Evolutionary conservation across 2,888 invertebrate species (phyloP), one percentile per base, ranked within the genome.

Genomic region (Endomychus coccineus): DNA sequence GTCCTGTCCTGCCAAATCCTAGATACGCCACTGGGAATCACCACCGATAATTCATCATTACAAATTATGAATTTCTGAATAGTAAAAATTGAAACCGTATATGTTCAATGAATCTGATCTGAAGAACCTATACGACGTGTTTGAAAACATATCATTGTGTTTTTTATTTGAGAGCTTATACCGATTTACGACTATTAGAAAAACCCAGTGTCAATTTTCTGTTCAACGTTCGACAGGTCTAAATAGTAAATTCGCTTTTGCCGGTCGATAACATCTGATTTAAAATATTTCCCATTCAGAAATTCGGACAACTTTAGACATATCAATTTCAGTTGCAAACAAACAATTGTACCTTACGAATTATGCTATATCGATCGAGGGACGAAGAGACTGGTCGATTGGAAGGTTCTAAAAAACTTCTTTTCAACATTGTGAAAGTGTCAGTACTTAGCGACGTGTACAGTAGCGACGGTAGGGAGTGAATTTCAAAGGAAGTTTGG

Each of bases 391-490:
- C 40, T 53, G 61, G 53, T 21, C 52, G 27, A 42, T 38, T 53
- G 47, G 19, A 49, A 45, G 49, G 51, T 49, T 42, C 45, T 50
- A 50, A 55, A 59, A 58, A 61, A 60, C 57, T 55, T 56, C 58
- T 58, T 59, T 62, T 62, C 51, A 50, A 54, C 55, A 61, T 64
- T 64, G 62, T 64, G 44, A 52, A 61, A 60, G 63, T 64, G 65
- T 66, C 65, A 64, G 55, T 64, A 61, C 63, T 64, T 63, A 65
- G 62, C 56, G 54, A 55, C 44, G 52, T 55, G 50, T 53, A 61
- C 59, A 58, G 61, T 60, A 61, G 59, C 58, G 40, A 47, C 52
- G 49, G 47, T 50, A 59, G 58, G 57, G 59, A 56, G 55, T 57
- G 56, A 52, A 49, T 58, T 51, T 50, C 53, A 52, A 55, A 54